Evolutionary conservation across 2,888 invertebrate species (phyloP).

Genomic region (Anoncus sp.): DNA sequence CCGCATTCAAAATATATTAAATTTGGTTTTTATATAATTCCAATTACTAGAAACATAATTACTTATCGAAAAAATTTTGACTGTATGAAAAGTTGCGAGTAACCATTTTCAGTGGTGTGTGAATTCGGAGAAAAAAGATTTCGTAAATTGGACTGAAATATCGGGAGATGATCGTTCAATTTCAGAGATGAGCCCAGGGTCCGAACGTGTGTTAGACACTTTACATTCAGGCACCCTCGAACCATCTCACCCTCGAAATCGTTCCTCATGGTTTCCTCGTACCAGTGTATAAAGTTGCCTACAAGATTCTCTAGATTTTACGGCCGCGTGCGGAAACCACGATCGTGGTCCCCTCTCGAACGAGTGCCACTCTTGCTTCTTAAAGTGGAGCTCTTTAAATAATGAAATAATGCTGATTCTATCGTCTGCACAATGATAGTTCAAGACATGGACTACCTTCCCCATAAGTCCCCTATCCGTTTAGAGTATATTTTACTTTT

Average conservation of each 20-base stretch:
- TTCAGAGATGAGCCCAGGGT: conserved; percentile 6
- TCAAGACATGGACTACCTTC: conserved; percentile 62
- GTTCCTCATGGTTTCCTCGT: conserved; percentile 60
- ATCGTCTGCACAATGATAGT: conserved; percentile 80
- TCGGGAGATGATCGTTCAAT: background rate
- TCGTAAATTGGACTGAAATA: background rate
- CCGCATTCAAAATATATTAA: background rate
- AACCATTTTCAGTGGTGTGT: background rate
- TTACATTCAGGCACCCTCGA: conserved; percentile 44
- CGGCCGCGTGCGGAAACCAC: conserved; percentile 65
- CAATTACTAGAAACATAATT: background rate
- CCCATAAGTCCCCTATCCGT: conserved; percentile 60
- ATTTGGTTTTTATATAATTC: conserved; percentile 1
- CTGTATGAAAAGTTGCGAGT: background rate
- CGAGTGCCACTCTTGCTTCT: conserved; percentile 61
- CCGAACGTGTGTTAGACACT: conserved; percentile 39
- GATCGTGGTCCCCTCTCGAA: conserved; percentile 61
- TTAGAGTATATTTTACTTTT: conserved; percentile 25
- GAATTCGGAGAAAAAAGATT: background rate
- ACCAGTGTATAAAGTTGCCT: conserved; percentile 52
- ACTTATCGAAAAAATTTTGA: background rate
- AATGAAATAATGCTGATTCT: conserved; percentile 82
- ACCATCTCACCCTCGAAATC: conserved; percentile 65
- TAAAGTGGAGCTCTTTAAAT: conserved; percentile 81
- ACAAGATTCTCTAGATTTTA: conserved; percentile 68